Base-by-base conservation (phyloP, 2,888 invertebrate genomes). In the Rhimphoctona megacephalus region DNA sequence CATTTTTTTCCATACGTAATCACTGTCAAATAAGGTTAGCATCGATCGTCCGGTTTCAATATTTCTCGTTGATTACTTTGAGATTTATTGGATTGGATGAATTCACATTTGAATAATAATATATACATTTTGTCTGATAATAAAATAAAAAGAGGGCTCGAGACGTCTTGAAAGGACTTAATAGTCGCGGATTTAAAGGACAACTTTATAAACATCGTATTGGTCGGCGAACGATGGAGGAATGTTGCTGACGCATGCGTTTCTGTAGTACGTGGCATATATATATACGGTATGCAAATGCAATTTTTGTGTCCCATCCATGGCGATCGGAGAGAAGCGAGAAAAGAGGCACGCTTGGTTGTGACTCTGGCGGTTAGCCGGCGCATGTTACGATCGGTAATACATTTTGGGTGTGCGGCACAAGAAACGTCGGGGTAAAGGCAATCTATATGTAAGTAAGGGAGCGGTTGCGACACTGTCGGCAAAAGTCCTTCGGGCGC, bases 401-500 rank as follows among this genome's bases (percentile, higher is more conserved):
- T 92, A 81, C 82, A 92, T 92, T 91, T 92, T 90, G 91, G 90
- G 89, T 73, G 74, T 61, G 54, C 7, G 39, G 39, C 66, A 81
- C 88, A 91, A 91, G 90, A 92, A 91, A 91, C 89, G 88, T 76
- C 82, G 76, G 72, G 78, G 67, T 69, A 80, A 86, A 91, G 89
- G 91, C 92, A 93, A 94, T 94, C 93, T 93, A 93, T 93, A 93
- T 94, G 93, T 94, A 93, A 93, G 93, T 92, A 91, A 92, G 93
- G 90, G 87, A 85, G 88, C 83, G 76, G 70, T 54, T 49, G 61
- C 57, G 30, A 73, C 57, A 70, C 66, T 70, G 76, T 73, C 67
- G 86, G 80, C 81, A 25, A 69, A 69, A 80, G 78, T 85, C 81
- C 83, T 83, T 83, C 88, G 84, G 85, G 77, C 81, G 70, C 81